Evolutionary conservation across 2,113 vertebrate species (phyloP).

Genomic region (Sander vitreus): DNA sequence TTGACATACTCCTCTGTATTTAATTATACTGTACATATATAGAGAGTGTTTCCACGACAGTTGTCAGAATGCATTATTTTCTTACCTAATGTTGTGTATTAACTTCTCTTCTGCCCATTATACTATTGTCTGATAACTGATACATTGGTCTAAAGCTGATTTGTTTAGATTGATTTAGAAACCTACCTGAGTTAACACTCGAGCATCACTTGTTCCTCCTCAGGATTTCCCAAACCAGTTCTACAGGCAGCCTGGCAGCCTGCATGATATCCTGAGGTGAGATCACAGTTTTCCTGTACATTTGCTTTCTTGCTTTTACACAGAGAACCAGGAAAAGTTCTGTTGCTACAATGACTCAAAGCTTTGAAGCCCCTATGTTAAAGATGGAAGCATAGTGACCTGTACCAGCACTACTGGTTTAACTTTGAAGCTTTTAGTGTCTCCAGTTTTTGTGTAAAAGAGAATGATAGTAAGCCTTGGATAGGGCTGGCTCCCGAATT

Average conservation of each 20-base stretch:
- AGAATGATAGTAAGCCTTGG: background rate
- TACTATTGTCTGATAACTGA: background rate
- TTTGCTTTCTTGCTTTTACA: background rate
- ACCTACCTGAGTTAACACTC: background rate
- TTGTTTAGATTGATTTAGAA: background rate
- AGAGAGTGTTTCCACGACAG: too few species aligned
- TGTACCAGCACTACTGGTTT: background rate
- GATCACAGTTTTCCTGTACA: background rate
- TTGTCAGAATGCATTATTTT: background rate
- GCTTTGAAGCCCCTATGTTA: background rate
- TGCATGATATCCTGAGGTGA: conserved; percentile 94
- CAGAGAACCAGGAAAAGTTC: background rate
- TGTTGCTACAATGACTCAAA: background rate
- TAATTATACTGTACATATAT: background rate
- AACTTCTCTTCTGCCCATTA: background rate
- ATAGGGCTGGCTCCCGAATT: too few species aligned
- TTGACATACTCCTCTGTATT: background rate
- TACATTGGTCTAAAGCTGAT: background rate
- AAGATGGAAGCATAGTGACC: background rate
- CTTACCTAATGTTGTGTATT: background rate
- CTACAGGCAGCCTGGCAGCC: conserved; percentile 88
- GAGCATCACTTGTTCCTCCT: background rate
- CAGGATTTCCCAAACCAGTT: conserved; percentile 98
- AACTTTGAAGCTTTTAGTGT: background rate
- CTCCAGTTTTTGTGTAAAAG: background rate